These are phyloP conservation scores for Platyscapa corneri DNA, from an alignment of 1,140 invertebrate species.

Conservation along the genomic window DNA sequence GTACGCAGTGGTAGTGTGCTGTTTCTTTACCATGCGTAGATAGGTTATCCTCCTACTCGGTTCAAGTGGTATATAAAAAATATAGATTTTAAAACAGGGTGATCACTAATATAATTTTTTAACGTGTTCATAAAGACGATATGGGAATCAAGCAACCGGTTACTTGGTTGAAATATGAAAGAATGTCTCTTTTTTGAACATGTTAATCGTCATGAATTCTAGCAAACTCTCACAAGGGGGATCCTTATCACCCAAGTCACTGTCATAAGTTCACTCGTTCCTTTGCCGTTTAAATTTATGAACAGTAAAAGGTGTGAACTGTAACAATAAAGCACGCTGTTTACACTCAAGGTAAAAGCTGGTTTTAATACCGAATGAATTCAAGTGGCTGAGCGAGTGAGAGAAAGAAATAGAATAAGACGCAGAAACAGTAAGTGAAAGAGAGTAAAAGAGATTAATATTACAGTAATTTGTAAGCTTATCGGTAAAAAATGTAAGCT, in stretches of 20 bases:
- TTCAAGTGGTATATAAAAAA: background rate
- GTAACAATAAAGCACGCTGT: constrained; percentile 63
- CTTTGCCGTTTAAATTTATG: constrained; percentile 67
- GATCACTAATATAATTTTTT: background rate
- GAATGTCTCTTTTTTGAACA: constrained; percentile 20
- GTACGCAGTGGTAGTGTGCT: background rate
- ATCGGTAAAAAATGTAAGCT: background rate
- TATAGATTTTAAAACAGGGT: background rate
- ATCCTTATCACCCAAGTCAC: constrained; percentile 42
- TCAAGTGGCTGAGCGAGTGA: background rate
- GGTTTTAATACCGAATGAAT: constrained; percentile 22
- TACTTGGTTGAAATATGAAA: constrained; percentile 20
- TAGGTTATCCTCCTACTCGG: constrained; percentile 7
- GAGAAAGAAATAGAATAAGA: background rate
- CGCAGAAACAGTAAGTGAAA: background rate
- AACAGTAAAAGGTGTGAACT: constrained; percentile 70
- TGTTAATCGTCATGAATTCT: constrained; percentile 39
- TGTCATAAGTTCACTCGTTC: constrained; percentile 53
- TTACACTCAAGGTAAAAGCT: constrained; percentile 49
- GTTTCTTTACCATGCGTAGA: constrained; percentile 7
- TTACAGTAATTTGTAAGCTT: constrained; percentile 34
- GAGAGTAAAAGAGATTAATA: background rate
- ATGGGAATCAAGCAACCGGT: background rate
- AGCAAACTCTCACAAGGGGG: constrained; percentile 12
- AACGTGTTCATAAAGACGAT: background rate